Evolutionary conservation across 1,140 invertebrate genomes (phyloP).

Genomic region (Leptinotarsa undecemlineata): DNA sequence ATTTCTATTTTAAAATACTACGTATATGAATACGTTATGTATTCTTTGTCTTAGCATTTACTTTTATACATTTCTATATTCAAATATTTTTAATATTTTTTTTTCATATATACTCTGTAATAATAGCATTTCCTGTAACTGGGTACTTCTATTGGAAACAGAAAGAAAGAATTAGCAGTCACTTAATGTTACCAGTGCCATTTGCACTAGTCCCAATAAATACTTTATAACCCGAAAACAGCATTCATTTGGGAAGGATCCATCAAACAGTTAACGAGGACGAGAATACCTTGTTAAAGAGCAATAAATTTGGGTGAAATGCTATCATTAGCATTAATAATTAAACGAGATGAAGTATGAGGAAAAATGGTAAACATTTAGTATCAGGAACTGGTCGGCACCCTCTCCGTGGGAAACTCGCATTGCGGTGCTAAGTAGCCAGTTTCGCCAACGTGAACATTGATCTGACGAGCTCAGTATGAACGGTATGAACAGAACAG

Average conservation of each 20-base stretch:
- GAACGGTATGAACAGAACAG: constrained; percentile 21
- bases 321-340: constrained; percentile 12
- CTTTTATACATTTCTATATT: no score
- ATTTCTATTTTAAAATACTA: no score
- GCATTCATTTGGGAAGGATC: neutral
- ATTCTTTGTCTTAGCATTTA: no score
- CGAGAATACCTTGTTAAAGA: neutral
- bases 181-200: neutral
- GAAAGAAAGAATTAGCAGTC: no score
- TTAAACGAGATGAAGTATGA: neutral
- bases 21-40: no score
- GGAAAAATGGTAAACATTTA: constrained; percentile 15
- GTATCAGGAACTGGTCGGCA: constrained; percentile 30
- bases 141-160: no score
- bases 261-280: neutral
- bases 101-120: no score
- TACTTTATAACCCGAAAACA: neutral
- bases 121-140: no score
- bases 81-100: no score
- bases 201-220: neutral
- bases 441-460: neutral
- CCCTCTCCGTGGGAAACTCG: constrained; percentile 24
- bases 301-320: constrained; percentile 1
- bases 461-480: neutral
- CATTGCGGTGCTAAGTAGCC: constrained; percentile 20